Percentiles rank a stretch among this genome's conserved stretches.
phyloP scores from a whole-genome alignment of 2,797 vertebrate genomes.

The Lutjanus campechanus region DNA sequence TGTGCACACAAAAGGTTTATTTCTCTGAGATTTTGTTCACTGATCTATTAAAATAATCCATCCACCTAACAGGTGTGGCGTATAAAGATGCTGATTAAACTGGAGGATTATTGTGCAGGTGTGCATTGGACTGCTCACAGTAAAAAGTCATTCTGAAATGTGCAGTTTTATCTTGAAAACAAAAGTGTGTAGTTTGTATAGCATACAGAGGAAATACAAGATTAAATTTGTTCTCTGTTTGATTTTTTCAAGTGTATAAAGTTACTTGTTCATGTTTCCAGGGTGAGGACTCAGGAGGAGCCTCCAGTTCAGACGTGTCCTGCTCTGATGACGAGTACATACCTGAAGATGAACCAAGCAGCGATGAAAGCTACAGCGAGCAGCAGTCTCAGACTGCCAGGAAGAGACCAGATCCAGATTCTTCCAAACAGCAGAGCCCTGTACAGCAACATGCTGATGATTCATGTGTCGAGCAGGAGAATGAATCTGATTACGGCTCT shows the following conservation, averaged over 20 bases:
- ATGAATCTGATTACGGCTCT: background rate
- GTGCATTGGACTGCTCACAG: too few species aligned
- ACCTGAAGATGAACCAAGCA: conserved; percentile 12
- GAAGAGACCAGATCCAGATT: background rate
- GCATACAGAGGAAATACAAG: too few species aligned
- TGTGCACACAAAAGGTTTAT: too few species aligned
- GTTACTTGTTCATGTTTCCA: conserved; percentile 24
- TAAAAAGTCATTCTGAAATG: too few species aligned
- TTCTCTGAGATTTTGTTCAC: too few species aligned
- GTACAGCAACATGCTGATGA: background rate
- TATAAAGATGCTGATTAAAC: too few species aligned
- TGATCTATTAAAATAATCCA: too few species aligned
- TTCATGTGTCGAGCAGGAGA: background rate
- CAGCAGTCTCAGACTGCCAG: too few species aligned
- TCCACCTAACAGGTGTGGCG: too few species aligned
- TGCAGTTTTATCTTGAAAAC: too few species aligned
- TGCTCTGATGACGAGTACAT: conserved; percentile 38
- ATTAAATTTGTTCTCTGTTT: background rate
- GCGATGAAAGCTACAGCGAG: background rate
- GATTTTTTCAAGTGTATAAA: background rate
- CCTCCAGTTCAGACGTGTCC: conserved; percentile 23
- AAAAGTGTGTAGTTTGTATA: too few species aligned
- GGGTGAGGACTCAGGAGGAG: conserved; percentile 26
- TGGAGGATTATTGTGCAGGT: too few species aligned
- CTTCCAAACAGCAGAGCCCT: background rate